Evolutionary conservation across 2,888 invertebrate species (phyloP).

Genomic region (Ennomos erosarius): DNA sequence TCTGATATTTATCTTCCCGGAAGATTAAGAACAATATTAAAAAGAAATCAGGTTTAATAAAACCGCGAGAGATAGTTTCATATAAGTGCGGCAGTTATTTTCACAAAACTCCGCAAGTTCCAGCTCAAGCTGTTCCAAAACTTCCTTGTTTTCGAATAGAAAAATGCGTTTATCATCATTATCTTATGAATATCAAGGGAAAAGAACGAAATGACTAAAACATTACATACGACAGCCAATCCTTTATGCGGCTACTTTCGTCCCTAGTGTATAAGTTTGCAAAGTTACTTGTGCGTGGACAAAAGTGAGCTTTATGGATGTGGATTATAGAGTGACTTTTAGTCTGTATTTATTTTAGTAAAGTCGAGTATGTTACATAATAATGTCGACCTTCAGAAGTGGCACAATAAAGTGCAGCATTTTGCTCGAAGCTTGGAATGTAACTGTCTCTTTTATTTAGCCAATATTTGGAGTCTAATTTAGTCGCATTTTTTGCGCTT

Average conservation of each 20-base stretch:
- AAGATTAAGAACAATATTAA: too few relatives aligned
- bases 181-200: slow-evolving; percentile 35
- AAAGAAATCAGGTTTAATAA: too few relatives aligned
- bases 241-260: slow-evolving; percentile 28
- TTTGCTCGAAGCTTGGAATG: slow-evolving; percentile 34
- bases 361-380: slow-evolving; percentile 36
- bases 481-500: slow-evolving; percentile 17
- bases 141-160: slow-evolving; percentile 21
- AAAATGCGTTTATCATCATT: slow-evolving; percentile 29
- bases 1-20: too few relatives aligned
- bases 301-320: background rate
- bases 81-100: too few relatives aligned
- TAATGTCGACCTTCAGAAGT: slow-evolving; percentile 39
- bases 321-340: background rate
- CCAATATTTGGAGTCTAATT: slow-evolving; percentile 28
- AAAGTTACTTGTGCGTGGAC: background rate
- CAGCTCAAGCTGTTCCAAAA: background rate
- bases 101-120: background rate
- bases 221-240: slow-evolving; percentile 32
- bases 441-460: slow-evolving; percentile 19
- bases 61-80: too few relatives aligned
- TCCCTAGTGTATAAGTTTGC: slow-evolving; percentile 5
- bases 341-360: slow-evolving; percentile 3
- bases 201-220: slow-evolving; percentile 19
- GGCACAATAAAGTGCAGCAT: slow-evolving; percentile 43